Conservation (phyloP, 2,113 vertebrate genomes). For the Dermatemys mawii region DNA sequence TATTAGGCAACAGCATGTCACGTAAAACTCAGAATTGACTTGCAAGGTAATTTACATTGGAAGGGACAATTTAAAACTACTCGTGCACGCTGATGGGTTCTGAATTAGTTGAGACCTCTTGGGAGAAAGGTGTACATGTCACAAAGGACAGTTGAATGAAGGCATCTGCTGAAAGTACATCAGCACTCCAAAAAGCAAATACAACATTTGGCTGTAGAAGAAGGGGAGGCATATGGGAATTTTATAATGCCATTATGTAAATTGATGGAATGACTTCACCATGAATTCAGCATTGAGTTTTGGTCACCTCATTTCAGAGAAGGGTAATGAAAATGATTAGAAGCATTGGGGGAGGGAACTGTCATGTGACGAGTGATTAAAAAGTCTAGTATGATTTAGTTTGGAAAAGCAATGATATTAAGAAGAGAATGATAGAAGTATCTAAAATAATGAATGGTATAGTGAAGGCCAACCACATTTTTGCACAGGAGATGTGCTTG, state of each 20-base stretch:
- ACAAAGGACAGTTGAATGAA: conserved; percentile 36
- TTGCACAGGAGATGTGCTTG: neutral
- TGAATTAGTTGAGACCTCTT: conserved; percentile 35
- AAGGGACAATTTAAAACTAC: conserved; percentile 40
- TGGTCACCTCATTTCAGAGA: neutral
- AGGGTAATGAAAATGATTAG: neutral
- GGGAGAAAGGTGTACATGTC: neutral
- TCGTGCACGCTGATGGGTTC: conserved; percentile 36
- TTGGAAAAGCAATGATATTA: neutral
- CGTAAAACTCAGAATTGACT: conserved; percentile 37
- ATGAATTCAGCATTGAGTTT: neutral
- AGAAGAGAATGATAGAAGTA: neutral
- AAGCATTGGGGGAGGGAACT: neutral
- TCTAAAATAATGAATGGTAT: neutral
- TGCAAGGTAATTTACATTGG: conserved; percentile 39
- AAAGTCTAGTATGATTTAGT: neutral
- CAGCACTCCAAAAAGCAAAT: neutral
- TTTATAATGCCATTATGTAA: neutral
- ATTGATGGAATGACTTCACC: neutral
- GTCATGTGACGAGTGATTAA: neutral
- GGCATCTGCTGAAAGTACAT: neutral
- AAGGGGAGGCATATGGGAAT: neutral
- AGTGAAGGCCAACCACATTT: neutral
- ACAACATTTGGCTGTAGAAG: neutral
- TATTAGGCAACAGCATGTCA: neutral